Evolutionary conservation across 2,888 invertebrate genomes (phyloP).

Genomic region (Drosophila infuscata): DNA sequence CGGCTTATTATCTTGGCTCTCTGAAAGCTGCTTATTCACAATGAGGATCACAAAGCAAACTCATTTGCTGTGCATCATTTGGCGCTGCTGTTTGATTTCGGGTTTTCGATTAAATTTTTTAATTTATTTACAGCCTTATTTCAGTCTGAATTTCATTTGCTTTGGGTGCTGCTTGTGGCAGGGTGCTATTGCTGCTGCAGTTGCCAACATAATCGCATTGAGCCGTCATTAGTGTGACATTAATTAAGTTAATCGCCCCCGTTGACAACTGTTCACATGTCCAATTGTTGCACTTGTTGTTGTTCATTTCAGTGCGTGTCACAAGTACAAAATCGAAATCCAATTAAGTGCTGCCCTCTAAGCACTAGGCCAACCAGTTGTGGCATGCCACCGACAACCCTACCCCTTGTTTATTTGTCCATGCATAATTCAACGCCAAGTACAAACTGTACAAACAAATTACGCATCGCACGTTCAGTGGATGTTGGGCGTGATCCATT

Average conservation of each 20-base stretch:
- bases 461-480: slow-evolving; percentile 35
- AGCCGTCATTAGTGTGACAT: slow-evolving; percentile 81
- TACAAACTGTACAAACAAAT: slow-evolving; percentile 58
- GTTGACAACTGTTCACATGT: slow-evolving; percentile 23
- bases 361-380: slow-evolving; percentile 24
- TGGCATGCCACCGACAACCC: background rate
- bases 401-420: background rate
- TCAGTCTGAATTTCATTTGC: slow-evolving; percentile 61
- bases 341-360: slow-evolving; percentile 61
- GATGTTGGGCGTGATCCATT: slow-evolving; percentile 31
- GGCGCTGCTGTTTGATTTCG: slow-evolving; percentile 47
- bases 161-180: slow-evolving; percentile 1
- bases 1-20: slow-evolving; percentile 52
- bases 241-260: slow-evolving; percentile 79
- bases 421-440: slow-evolving; percentile 56
- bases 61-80: slow-evolving; percentile 63
- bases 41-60: slow-evolving; percentile 7
- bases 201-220: slow-evolving; percentile 79
- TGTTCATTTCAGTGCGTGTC: slow-evolving; percentile 57
- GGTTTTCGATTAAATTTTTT: slow-evolving; percentile 57
- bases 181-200: slow-evolving; percentile 41
- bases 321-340: slow-evolving; percentile 75
- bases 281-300: slow-evolving; percentile 10
- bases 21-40: slow-evolving; percentile 17
- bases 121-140: slow-evolving; percentile 67